Evolutionary conservation across 2,888 invertebrate genomes (phyloP).

Genomic region (Volucella inflata): DNA sequence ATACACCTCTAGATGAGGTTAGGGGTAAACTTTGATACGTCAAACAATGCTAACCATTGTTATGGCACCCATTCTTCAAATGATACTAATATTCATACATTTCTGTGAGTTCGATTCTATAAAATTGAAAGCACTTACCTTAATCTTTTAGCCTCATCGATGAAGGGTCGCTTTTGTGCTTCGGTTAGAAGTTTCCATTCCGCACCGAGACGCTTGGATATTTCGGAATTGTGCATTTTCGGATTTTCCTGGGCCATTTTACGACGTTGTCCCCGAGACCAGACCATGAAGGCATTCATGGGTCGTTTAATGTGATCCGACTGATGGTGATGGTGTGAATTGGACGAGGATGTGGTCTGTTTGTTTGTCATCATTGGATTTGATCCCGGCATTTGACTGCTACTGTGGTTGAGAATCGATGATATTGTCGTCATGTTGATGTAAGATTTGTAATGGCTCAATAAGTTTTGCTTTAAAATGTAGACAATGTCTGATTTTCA

Average conservation of each 20-base stretch:
- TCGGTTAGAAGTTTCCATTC: slow-evolving; percentile 97
- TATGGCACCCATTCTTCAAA: background rate
- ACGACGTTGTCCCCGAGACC: slow-evolving; percentile 95
- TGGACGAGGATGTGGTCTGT: slow-evolving; percentile 59
- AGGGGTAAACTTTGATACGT: slow-evolving; percentile 16
- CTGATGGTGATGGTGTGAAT: slow-evolving; percentile 78
- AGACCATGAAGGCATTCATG: slow-evolving; percentile 99
- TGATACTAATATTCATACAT: too few relatives aligned
- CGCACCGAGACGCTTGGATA: slow-evolving; percentile 94
- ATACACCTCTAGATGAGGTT: background rate
- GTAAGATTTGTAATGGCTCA: background rate
- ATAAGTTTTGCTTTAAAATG: too few relatives aligned
- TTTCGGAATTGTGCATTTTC: slow-evolving; percentile 95
- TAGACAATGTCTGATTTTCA: too few relatives aligned
- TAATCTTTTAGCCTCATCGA: slow-evolving; percentile 96
- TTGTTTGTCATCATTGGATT: slow-evolving; percentile 63
- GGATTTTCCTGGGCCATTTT: slow-evolving; percentile 98
- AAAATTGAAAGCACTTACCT: slow-evolving; percentile 85
- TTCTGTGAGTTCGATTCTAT: background rate
- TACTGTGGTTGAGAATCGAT: slow-evolving; percentile 72
- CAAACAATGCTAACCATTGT: slow-evolving; percentile 46
- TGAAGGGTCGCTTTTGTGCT: slow-evolving; percentile 95
- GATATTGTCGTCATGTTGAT: slow-evolving; percentile 76
- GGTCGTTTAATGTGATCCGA: slow-evolving; percentile 95
- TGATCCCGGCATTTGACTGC: slow-evolving; percentile 50